Conservation (phyloP, 2,888 invertebrate genomes). For the Trisateles emortualis region DNA sequence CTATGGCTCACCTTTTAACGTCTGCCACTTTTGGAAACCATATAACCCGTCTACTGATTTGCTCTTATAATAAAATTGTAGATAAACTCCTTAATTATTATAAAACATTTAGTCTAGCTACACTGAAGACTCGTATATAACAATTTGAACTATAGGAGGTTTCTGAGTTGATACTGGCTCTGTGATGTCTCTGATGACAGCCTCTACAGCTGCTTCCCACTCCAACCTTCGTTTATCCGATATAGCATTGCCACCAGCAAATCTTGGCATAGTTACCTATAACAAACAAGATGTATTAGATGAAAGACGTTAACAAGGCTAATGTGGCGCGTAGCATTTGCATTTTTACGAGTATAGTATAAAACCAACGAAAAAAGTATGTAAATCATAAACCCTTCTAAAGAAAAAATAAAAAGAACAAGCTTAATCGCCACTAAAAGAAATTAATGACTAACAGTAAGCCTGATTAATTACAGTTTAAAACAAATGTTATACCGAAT, state of each 20-base stretch:
- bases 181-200: constrained; percentile 91
- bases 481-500: constrained; percentile 33
- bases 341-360: background rate
- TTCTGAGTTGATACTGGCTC: constrained; percentile 86
- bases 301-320: background rate
- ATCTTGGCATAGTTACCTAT: constrained; percentile 91
- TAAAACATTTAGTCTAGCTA: constrained; percentile 61
- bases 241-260: constrained; percentile 79
- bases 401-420: constrained; percentile 32
- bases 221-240: constrained; percentile 87
- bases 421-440: constrained; percentile 56
- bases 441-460: constrained; percentile 47
- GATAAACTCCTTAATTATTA: constrained; percentile 1
- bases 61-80: too few species aligned
- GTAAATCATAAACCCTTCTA: constrained; percentile 8
- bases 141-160: constrained; percentile 92
- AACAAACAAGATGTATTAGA: constrained; percentile 52
- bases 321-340: background rate
- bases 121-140: constrained; percentile 96
- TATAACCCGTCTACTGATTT: too few species aligned
- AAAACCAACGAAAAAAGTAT: constrained; percentile 25
- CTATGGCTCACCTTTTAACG: too few species aligned
- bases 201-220: constrained; percentile 93
- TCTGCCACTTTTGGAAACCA: background rate
- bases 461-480: constrained; percentile 48